phyloP scores from a whole-genome alignment of 2,113 vertebrate species.

The Monarcha castaneiventris region DNA sequence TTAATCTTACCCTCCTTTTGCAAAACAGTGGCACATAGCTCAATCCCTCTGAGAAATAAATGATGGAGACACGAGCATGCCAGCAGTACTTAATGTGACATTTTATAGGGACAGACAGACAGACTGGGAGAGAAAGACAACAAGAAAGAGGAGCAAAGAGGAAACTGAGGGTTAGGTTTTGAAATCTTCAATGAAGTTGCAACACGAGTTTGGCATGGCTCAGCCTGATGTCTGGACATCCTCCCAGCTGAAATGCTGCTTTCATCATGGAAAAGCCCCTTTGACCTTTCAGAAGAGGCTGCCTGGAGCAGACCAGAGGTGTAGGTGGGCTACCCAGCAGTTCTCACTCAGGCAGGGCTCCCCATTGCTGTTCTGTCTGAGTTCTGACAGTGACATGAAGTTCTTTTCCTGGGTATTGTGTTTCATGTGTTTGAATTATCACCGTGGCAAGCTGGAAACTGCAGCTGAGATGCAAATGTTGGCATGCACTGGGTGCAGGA shows the following conservation, averaged over 20 bases:
- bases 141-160: constrained; percentile 55
- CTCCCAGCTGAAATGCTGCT: constrained; percentile 7
- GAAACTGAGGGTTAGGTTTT: constrained; percentile 51
- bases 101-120: constrained; percentile 11
- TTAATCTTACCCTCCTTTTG: not conserved
- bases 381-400: not conserved
- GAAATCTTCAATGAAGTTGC: constrained; percentile 49
- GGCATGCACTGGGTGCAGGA: not conserved
- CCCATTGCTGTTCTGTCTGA: not conserved
- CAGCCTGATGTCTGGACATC: not conserved
- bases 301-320: not conserved
- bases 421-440: not conserved
- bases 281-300: not conserved
- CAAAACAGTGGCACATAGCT: constrained; percentile 37
- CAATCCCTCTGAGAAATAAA: constrained; percentile 30
- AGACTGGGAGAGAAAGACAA: not conserved
- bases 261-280: constrained; percentile 21
- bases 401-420: not conserved
- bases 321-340: not conserved
- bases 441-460: not conserved
- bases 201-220: constrained; percentile 36
- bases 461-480: not conserved
- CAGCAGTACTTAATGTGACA: constrained; percentile 5
- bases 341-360: not conserved
- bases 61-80: not conserved